Percentiles rank a stretch among this genome's conserved stretches.
phyloP scores from a whole-genome alignment of 2,797 vertebrate species.

The Valencia hispanica region DNA sequence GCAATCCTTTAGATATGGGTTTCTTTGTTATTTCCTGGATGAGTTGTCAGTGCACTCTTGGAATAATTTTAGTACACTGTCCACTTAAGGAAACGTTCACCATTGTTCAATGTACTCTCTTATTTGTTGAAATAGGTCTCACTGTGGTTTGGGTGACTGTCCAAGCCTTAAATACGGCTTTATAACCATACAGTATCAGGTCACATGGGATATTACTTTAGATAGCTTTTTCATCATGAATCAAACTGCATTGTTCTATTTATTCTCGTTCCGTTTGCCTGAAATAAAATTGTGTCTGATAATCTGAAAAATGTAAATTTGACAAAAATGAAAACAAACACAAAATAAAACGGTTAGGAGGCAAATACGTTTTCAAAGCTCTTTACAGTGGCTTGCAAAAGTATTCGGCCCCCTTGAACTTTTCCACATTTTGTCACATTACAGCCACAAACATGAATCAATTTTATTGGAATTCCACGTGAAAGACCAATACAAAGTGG shows the following conservation, averaged over 20 bases:
- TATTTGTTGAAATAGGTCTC: neutral
- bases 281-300: neutral
- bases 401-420: too few relatives aligned
- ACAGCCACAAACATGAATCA: too few relatives aligned
- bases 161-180: neutral
- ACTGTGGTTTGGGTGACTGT: neutral
- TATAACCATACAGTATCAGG: neutral
- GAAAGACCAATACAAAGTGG: too few relatives aligned
- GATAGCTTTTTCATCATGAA: neutral
- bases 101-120: neutral
- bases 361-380: neutral
- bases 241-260: neutral
- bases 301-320: neutral
- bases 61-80: neutral
- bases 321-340: neutral
- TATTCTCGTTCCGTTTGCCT: neutral
- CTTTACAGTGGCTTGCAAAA: too few relatives aligned
- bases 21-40: neutral
- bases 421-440: too few relatives aligned
- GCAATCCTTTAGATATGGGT: neutral
- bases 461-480: too few relatives aligned
- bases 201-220: too few relatives aligned
- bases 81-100: neutral
- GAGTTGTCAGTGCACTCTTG: neutral
- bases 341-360: neutral